These are phyloP conservation scores for Acromyrmex heyeri DNA, from an alignment of 1,140 invertebrate genomes.

Conservation along the genomic window DNA sequence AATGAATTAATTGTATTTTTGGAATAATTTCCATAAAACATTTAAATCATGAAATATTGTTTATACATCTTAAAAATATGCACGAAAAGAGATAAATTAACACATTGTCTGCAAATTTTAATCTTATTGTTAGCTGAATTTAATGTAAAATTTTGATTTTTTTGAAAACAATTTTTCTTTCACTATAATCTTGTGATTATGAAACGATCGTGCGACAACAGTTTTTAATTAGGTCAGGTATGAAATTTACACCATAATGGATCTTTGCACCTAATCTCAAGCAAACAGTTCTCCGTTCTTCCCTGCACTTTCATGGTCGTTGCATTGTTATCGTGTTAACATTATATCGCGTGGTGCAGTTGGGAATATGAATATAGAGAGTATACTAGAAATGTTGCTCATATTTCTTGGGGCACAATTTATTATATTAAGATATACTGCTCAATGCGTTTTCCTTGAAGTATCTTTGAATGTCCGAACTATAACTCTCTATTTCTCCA, in stretches of 20 bases:
- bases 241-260: slow-evolving; percentile 46
- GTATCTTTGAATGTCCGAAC: slow-evolving; percentile 22
- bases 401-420: slow-evolving; percentile 39
- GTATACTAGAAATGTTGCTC: slow-evolving; percentile 13
- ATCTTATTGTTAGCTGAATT: background rate
- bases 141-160: background rate
- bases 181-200: background rate
- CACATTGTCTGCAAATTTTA: background rate
- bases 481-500: slow-evolving; percentile 32
- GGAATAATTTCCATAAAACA: background rate
- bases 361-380: slow-evolving; percentile 27
- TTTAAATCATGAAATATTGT: background rate
- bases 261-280: slow-evolving; percentile 32
- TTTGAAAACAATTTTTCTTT: background rate
- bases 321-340: slow-evolving; percentile 33
- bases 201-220: slow-evolving; percentile 25
- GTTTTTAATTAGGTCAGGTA: slow-evolving; percentile 44
- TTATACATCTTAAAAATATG: background rate
- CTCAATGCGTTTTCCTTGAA: background rate
- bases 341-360: slow-evolving; percentile 9
- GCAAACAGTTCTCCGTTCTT: slow-evolving; percentile 24
- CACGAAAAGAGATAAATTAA: background rate
- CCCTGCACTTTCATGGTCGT: background rate
- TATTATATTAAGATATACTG: slow-evolving; percentile 56
- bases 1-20: background rate